Base-by-base conservation (phyloP, 1,140 invertebrate genomes). In the Amyelois transitella region DNA sequence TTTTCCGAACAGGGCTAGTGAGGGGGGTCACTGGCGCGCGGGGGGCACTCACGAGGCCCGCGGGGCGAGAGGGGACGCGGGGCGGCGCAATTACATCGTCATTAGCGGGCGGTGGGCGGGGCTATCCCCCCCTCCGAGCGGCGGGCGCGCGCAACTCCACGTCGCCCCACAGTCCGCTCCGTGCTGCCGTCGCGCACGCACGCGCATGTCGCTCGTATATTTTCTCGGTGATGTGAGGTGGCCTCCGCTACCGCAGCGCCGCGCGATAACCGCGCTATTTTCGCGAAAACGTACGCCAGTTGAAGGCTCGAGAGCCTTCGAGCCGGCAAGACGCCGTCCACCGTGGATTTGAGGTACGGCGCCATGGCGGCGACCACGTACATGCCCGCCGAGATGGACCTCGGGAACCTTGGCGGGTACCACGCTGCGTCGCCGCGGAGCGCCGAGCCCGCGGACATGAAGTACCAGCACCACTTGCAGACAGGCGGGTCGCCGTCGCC, bases 361-460 rank as follows among this genome's bases (percentile, higher is more conserved):
- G 91, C 90, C 90, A 95, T 95, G 94, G 94, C 94, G 90, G 89
- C 88, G 81, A 95, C 94, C 89, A 94, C 94, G 90, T 95, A 95
- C 90, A 94, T 95, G 93, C 92, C 92, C 88, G 91, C 90, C 68
- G 94, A 95, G 82, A 91, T 95, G 88, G 94, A 95, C 89, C 90
- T 92, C 69, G 91, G 94, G 88, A 91, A 92, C 91, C 84, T 92
- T 73, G 92, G 93, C 88, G 93, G 93, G 72, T 94, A 95, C 75
- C 92, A 93, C 80, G 92, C 92, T 73, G 91, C 91, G 75, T 95
- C 94, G 88, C 94, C 94, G 79, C 91, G 94, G 69, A 94, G 93
- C 68, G 91, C 94, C 77, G 92, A 94, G 90, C 93, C 94, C 68
- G 93, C 92, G 70, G 96, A 98, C 84, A 97, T 98, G 95, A 98